phyloP scores from a whole-genome alignment of 2,113 vertebrate genomes.

The Stercorarius parasiticus region DNA sequence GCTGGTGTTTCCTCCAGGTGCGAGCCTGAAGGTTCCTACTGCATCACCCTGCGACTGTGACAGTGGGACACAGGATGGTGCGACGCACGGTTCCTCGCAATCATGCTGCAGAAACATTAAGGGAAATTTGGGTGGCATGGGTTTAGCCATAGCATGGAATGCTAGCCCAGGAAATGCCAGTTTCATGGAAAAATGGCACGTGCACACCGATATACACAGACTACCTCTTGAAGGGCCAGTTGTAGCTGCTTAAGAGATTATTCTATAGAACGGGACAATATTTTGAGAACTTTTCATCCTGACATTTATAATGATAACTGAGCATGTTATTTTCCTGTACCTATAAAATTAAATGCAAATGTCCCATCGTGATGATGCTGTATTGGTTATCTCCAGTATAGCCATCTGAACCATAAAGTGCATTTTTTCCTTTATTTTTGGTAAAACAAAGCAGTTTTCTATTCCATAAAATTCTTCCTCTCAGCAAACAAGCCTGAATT shows the following conservation, averaged over 20 bases:
- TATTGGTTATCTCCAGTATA: background rate
- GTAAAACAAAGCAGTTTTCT: background rate
- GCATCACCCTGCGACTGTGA: background rate
- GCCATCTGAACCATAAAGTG: background rate
- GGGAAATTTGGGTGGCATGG: background rate
- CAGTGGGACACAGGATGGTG: background rate
- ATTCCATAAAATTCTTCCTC: background rate
- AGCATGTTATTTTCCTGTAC: background rate
- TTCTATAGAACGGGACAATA: background rate
- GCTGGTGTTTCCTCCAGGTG: background rate
- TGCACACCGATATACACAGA: too few species aligned
- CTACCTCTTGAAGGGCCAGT: background rate
- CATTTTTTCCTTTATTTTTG: background rate
- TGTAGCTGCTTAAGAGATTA: background rate
- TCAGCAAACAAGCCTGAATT: constrained; percentile 9
- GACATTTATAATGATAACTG: background rate
- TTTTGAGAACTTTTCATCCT: background rate
- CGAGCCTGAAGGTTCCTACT: background rate
- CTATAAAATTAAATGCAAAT: background rate
- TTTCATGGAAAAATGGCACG: background rate
- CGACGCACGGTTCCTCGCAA: too few species aligned
- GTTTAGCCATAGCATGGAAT: background rate
- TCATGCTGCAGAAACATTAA: background rate
- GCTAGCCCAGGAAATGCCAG: background rate
- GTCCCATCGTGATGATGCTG: background rate